A percentile compares a stretch with the other conserved stretches of the same genome.
These are phyloP conservation scores for Pseudochirops cupreus DNA, from an alignment of 2,797 vertebrate genomes.

Conservation along the genomic window DNA sequence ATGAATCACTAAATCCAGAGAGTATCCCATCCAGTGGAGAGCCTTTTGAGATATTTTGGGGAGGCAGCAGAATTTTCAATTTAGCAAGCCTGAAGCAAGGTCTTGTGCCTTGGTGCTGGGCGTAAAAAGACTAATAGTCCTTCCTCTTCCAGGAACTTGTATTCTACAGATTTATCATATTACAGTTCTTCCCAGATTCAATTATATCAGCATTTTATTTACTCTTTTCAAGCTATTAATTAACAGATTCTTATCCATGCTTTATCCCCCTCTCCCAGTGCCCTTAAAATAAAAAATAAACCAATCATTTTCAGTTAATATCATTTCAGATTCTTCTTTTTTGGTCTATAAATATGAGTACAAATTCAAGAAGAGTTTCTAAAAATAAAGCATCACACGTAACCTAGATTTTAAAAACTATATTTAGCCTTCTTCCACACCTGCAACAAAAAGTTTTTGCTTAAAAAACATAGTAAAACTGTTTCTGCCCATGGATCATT, in stretches of 20 bases:
- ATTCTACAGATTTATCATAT: neutral
- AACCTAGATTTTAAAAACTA: neutral
- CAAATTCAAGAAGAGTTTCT: neutral
- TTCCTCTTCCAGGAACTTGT: neutral
- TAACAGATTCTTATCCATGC: neutral
- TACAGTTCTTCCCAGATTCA: conserved; percentile 10
- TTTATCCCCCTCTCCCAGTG: neutral
- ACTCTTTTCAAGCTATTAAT: conserved; percentile 23
- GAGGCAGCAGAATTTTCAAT: neutral
- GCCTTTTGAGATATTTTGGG: neutral
- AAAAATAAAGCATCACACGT: neutral
- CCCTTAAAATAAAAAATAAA: neutral
- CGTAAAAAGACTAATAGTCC: neutral
- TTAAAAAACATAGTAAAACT: neutral
- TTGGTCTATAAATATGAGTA: neutral
- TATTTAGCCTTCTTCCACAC: neutral
- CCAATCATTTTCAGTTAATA: neutral
- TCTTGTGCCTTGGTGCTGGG: neutral
- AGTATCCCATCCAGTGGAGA: neutral
- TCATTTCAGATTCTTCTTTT: neutral
- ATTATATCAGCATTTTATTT: conserved; percentile 29
- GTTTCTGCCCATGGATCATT: neutral
- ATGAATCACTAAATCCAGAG: neutral
- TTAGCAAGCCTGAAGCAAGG: neutral
- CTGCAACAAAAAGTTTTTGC: neutral